Evolutionary conservation across 2,888 invertebrate genomes (phyloP).

Genomic region (Drosophila monieri): DNA sequence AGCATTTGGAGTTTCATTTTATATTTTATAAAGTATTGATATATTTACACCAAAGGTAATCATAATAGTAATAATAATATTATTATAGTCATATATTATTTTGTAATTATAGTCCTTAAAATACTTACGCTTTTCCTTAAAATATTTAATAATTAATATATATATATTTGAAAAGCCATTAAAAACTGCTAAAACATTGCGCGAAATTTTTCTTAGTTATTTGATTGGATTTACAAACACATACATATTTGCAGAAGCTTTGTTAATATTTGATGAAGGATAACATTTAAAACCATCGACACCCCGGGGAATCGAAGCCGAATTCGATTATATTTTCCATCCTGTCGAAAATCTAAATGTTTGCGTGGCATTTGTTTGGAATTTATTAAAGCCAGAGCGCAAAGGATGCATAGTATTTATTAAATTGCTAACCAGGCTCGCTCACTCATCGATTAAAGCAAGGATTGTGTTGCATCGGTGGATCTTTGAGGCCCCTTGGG

Average conservation of each 20-base stretch:
- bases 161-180: neutral
- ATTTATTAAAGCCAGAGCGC: neutral
- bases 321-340: constrained; percentile 7
- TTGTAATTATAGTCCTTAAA: too few relatives aligned
- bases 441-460: constrained; percentile 19
- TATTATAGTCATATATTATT: neutral
- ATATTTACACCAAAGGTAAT: constrained; percentile 6
- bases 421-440: constrained; percentile 1
- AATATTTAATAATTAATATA: too few relatives aligned
- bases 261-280: constrained; percentile 61
- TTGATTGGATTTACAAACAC: constrained; percentile 2
- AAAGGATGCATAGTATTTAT: constrained; percentile 1
- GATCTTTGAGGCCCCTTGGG: constrained; percentile 26
- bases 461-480: constrained; percentile 6
- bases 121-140: neutral
- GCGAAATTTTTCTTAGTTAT: neutral
- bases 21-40: constrained; percentile 7
- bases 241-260: constrained; percentile 31
- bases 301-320: constrained; percentile 12
- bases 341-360: constrained; percentile 21
- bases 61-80: neutral
- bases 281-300: constrained; percentile 53
- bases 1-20: constrained; percentile 15
- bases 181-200: neutral
- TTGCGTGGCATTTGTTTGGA: constrained; percentile 9